Evolutionary conservation across 2,113 vertebrate species (phyloP).

Genomic region (Neotoma lepida): DNA sequence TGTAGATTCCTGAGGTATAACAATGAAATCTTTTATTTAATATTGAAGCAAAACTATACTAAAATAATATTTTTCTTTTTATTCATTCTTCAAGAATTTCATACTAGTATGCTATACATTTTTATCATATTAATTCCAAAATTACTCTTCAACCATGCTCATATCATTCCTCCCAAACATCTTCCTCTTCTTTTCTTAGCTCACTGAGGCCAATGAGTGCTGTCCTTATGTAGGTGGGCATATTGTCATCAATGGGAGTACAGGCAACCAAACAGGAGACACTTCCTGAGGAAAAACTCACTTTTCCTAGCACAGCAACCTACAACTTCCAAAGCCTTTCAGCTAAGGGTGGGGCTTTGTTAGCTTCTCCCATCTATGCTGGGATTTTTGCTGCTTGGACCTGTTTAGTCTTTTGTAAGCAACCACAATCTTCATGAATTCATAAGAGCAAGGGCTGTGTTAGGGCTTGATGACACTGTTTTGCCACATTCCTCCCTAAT

Average conservation of each 20-base stretch:
- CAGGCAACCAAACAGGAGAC: neutral
- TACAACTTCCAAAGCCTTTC: neutral
- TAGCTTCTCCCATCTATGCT: neutral
- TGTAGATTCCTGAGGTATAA: neutral
- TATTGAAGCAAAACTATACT: neutral
- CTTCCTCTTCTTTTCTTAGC: neutral
- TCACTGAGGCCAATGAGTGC: neutral
- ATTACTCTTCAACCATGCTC: neutral
- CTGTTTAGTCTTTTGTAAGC: neutral
- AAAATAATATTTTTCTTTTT: neutral
- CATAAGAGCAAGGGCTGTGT: neutral
- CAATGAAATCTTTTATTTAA: neutral
- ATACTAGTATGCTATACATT: neutral
- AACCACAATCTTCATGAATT: neutral
- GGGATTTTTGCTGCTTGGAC: too few relatives aligned
- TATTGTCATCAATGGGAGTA: neutral
- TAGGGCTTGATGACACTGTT: neutral
- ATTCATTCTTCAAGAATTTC: neutral
- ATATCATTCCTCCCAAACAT: neutral
- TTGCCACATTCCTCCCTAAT: neutral
- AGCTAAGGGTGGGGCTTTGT: neutral
- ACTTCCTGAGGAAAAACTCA: neutral
- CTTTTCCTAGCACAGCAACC: neutral
- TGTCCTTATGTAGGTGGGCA: neutral
- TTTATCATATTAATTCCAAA: neutral